These are phyloP conservation scores for Chanos chanos DNA, from an alignment of 2,797 vertebrate genomes.

Conservation along the genomic window DNA sequence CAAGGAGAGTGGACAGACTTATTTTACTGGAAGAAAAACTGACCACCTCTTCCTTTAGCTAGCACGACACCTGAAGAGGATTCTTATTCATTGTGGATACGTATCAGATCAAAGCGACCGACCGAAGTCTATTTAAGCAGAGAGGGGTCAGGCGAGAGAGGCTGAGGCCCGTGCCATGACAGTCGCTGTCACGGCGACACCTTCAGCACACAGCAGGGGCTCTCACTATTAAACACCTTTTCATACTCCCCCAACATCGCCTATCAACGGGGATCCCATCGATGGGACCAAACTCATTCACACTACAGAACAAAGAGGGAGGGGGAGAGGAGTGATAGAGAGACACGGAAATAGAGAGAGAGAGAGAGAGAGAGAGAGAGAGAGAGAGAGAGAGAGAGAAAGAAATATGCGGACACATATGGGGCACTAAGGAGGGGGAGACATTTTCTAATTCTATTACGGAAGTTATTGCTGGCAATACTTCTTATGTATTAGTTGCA, in stretches of 20 bases:
- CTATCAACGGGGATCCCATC: slow-evolving; percentile 48
- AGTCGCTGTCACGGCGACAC: too few species aligned
- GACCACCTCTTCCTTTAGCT: too few species aligned
- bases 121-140: too few species aligned
- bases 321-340: neutral
- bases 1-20: too few species aligned
- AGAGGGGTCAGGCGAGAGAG: slow-evolving; percentile 11
- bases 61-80: too few species aligned
- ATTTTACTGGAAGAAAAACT: too few species aligned
- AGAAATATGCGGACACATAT: neutral
- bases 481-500: slow-evolving; percentile 5
- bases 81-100: too few species aligned
- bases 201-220: slow-evolving; percentile 42
- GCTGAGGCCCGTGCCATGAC: too few species aligned
- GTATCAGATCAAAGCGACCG: too few species aligned
- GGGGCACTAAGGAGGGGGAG: neutral
- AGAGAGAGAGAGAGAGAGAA: neutral
- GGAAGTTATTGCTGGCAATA: neutral
- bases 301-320: neutral
- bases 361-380: neutral
- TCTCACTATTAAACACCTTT: slow-evolving; percentile 65
- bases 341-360: neutral
- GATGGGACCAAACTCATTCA: slow-evolving; percentile 15
- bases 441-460: slow-evolving; percentile 31
- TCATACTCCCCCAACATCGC: slow-evolving; percentile 50